Evolutionary conservation across 2,888 invertebrate species (phyloP).

Genomic region (Spatulosminthurus flaviceps): DNA sequence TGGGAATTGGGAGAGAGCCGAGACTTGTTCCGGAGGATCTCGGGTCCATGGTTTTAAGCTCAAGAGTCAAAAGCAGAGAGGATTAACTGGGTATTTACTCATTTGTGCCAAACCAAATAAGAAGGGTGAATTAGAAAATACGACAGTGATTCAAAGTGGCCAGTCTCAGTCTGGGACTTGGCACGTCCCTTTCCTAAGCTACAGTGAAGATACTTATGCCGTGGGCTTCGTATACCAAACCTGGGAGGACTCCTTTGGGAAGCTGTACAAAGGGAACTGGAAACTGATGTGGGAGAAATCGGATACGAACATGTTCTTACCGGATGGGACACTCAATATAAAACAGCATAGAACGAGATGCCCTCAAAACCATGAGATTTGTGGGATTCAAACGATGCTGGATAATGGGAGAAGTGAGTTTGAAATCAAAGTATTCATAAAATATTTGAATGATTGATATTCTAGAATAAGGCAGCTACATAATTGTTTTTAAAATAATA

Average conservation of each 20-base stretch:
- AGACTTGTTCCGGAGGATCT: neutral
- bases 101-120: neutral
- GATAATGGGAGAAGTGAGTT: too few species aligned
- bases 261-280: neutral
- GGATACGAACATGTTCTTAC: neutral
- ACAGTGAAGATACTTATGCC: neutral
- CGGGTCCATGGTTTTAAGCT: neutral
- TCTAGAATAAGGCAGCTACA: too few species aligned
- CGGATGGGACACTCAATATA: neutral
- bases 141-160: neutral
- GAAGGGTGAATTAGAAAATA: neutral
- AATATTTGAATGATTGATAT: too few species aligned
- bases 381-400: constrained; percentile 2
- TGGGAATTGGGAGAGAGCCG: neutral
- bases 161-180: neutral
- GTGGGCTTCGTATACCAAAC: neutral
- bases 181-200: neutral
- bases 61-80: neutral
- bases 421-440: too few species aligned
- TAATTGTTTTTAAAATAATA: too few species aligned
- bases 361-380: neutral
- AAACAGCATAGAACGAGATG: neutral
- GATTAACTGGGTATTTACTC: neutral
- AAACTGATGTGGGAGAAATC: neutral
- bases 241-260: neutral